Evolutionary conservation across 2,113 vertebrate species (phyloP).

Genomic region (Progne subis): DNA sequence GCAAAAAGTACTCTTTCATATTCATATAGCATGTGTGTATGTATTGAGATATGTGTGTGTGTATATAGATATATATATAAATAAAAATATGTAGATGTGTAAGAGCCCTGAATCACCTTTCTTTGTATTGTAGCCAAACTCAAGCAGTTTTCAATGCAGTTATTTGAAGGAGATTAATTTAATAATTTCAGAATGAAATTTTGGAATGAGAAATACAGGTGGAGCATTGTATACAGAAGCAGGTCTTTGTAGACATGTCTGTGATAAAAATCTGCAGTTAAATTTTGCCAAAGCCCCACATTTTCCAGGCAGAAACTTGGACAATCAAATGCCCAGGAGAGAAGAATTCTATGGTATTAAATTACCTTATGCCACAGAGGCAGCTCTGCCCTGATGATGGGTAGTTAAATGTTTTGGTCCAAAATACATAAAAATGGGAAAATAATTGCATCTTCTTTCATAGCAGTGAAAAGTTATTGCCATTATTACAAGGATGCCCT

Average conservation of each 20-base stretch:
- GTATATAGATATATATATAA: not conserved
- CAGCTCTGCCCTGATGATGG: not conserved
- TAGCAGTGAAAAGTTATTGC: not conserved
- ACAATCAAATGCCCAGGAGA: not conserved
- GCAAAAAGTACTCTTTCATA: not conserved
- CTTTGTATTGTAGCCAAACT: not conserved
- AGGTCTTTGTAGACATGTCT: not conserved
- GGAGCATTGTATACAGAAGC: not conserved
- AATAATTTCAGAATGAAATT: not conserved
- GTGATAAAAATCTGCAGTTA: not conserved
- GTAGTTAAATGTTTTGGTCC: not conserved
- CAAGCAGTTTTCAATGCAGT: not conserved
- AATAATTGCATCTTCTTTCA: not conserved
- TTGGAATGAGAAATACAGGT: not conserved
- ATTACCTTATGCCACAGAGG: not conserved
- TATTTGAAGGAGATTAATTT: not conserved
- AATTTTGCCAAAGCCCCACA: not conserved
- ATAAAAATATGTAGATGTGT: not conserved
- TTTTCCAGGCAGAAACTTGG: not conserved
- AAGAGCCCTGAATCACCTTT: not conserved
- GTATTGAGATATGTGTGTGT: not conserved
- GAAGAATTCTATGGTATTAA: not conserved
- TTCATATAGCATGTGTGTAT: not conserved
- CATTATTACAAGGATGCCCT: not conserved
- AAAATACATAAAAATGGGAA: not conserved